Percentiles rank a stretch among this genome's conserved stretches.
Evolutionary conservation across 2,888 invertebrate genomes (phyloP).

Genomic region (Nomada lathburiana): DNA sequence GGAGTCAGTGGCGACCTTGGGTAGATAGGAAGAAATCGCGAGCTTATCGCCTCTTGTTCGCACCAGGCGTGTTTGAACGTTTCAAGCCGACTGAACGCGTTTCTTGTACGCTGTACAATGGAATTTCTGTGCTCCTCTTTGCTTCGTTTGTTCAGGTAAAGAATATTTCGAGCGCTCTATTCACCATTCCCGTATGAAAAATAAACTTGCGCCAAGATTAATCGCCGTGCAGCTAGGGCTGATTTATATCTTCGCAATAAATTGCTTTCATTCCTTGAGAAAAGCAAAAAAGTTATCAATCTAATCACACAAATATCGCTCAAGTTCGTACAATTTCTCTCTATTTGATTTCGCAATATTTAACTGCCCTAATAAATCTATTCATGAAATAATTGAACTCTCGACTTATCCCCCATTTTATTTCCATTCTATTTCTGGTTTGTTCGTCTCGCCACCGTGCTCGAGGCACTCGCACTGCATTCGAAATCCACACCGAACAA

Average conservation of each 20-base stretch:
- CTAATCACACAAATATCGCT: no score
- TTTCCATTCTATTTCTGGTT: no score
- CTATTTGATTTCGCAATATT: no score
- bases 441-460: no score
- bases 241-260: neutral
- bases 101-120: slow-evolving; percentile 20
- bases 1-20: slow-evolving; percentile 7
- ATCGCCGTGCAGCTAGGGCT: neutral
- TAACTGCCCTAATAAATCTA: no score
- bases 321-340: no score
- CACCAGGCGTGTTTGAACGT: neutral
- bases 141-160: slow-evolving; percentile 17
- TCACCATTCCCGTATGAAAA: slow-evolving; percentile 18
- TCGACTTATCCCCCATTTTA: no score
- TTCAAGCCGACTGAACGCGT: neutral
- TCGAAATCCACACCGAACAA: no score
- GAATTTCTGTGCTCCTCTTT: slow-evolving; percentile 28
- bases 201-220: slow-evolving; percentile 9
- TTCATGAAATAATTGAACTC: no score
- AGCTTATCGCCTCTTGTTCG: neutral
- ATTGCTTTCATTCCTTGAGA: no score
- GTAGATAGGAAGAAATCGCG: slow-evolving; percentile 45
- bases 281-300: no score
- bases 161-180: slow-evolving; percentile 19
- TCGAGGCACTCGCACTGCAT: no score